Base-by-base conservation (phyloP, 2,113 vertebrate genomes). In the Anolis sagrei region DNA sequence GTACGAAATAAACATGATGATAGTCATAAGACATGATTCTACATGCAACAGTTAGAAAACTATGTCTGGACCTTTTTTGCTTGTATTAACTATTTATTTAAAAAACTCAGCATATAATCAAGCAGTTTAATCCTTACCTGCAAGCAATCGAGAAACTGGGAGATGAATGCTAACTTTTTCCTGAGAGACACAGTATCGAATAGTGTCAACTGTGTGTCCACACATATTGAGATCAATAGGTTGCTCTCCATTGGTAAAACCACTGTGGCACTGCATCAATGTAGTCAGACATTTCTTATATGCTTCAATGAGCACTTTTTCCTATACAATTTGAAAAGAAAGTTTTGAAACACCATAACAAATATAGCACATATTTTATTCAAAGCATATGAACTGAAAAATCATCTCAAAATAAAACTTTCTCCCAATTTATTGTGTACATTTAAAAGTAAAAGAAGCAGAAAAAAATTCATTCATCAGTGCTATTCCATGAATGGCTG, bases 121-220 rank as follows among this genome's bases (percentile, higher is more conserved):
- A 19, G n/a, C 36, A 29, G 34, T 76, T 25, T 66, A 32, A 29
- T 69, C 82, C 94, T 95, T 96, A 99, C 99, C 98, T 97, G 98
- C 98, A 90, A 99, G 97, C 93, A 99, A 97, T 70, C 99, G 97
- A 91, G 98, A 99, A 90, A 99, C 96, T 1, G 99, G 99, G 68
- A 99, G 97, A 94, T 99, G 99, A 92, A 99, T 98, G 96, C 98
- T 99, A 92, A 99, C 98, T 94, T 98, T 98, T 92, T 99, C 98
- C 94, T 99, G 98, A 89, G 98, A 99, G 91, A 99, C 98, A 79
- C 98, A 98, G 94, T 99, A 99, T 94, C 98, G 96, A 94, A 99
- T 98, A 9, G 98, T 99, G 86, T 99, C 99, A 83, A 99, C 97
- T 1, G 97, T 96, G 94, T 99, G 98, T 73, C 98, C 98, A 4